phyloP scores from a whole-genome alignment of 2,113 vertebrate genomes.

The Microtus ochrogaster region DNA sequence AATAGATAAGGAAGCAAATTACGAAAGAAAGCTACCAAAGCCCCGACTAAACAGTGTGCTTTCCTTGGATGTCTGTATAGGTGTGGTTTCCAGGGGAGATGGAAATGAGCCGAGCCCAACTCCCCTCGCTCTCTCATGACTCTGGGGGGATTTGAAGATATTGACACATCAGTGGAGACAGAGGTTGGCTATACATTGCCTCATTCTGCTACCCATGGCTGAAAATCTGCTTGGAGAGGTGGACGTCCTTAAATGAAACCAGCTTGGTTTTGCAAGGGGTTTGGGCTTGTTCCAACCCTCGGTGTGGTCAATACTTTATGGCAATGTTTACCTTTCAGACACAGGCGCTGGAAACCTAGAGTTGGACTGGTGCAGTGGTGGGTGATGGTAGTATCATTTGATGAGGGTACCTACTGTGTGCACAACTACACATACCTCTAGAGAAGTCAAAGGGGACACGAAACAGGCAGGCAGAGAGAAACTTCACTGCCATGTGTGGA shows the following conservation, averaged over 20 bases:
- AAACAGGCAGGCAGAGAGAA: not conserved
- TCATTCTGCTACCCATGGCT: not conserved
- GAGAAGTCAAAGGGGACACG: not conserved
- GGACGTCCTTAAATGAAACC: conserved; percentile 3
- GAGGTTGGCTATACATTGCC: not conserved
- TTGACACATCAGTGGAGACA: not conserved
- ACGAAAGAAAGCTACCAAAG: conserved; percentile 69
- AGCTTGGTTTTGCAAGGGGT: conserved; percentile 44
- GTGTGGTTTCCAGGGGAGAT: conserved; percentile 59
- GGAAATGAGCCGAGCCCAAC: not conserved
- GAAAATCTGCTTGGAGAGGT: not conserved
- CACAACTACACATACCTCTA: too few relatives aligned
- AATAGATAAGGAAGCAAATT: conserved; percentile 73
- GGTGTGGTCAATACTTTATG: not conserved
- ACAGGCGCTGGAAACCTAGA: not conserved
- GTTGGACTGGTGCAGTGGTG: not conserved
- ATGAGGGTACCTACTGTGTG: not conserved
- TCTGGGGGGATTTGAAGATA: not conserved
- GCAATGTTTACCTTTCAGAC: conserved; percentile 36
- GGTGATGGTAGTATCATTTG: not conserved
- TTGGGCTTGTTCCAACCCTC: not conserved
- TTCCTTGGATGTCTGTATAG: conserved; percentile 16
- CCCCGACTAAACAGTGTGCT: conserved; percentile 36
- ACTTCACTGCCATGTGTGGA: not conserved
- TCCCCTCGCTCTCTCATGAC: not conserved